Percentiles rank a stretch among this genome's conserved stretches.
These are phyloP conservation scores for Picus viridis DNA, from an alignment of 2,797 vertebrate species.

Conservation along the genomic window DNA sequence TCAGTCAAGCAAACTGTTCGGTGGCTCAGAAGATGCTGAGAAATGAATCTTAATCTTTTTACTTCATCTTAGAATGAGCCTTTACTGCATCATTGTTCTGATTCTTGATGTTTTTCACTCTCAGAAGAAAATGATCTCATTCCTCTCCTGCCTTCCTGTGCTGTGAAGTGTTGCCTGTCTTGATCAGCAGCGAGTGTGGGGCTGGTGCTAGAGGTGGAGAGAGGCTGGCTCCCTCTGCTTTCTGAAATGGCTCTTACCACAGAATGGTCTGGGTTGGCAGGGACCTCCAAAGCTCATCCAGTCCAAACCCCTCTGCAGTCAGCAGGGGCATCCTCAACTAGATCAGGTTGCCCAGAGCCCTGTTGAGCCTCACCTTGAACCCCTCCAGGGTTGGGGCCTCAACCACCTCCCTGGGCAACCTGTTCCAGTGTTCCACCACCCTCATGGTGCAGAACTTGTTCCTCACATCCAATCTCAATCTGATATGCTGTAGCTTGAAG, in stretches of 20 bases:
- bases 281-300: too few relatives aligned
- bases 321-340: too few relatives aligned
- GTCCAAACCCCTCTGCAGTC: too few relatives aligned
- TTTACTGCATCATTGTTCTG: background rate
- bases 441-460: too few relatives aligned
- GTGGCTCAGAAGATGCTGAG: background rate
- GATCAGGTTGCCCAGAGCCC: too few relatives aligned
- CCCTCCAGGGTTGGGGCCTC: too few relatives aligned
- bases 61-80: background rate
- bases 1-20: background rate
- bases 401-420: too few relatives aligned
- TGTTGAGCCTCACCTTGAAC: too few relatives aligned
- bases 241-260: background rate
- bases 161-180: background rate
- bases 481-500: too few relatives aligned
- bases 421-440: too few relatives aligned
- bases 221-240: background rate
- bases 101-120: background rate
- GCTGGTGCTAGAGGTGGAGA: background rate
- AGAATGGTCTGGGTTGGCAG: too few relatives aligned
- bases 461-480: too few relatives aligned
- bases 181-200: background rate
- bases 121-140: background rate
- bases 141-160: background rate
- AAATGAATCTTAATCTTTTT: background rate